Conservation (phyloP, 1,140 invertebrate species). For the Heliothis subflexa region DNA sequence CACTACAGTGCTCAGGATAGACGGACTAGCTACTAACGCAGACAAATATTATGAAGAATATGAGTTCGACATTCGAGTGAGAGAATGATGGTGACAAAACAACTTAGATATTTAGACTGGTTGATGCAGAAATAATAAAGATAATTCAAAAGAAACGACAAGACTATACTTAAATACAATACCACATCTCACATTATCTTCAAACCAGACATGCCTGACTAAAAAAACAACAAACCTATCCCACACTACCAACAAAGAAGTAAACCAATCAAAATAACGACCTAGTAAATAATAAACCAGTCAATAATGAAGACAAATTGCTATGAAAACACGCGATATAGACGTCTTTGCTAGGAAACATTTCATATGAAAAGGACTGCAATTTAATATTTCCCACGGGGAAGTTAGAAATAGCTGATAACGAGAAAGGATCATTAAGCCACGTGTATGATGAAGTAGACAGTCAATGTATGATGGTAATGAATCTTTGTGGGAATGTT, state of each 20-base stretch:
- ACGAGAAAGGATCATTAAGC: not conserved
- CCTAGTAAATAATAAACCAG: not conserved
- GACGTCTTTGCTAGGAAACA: slow-evolving; percentile 26
- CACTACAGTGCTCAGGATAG: too few relatives aligned
- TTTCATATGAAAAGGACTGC: not conserved
- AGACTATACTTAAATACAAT: too few relatives aligned
- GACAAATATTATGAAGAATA: not conserved
- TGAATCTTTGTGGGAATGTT: not conserved
- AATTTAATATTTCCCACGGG: slow-evolving; percentile 7
- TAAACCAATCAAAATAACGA: not conserved
- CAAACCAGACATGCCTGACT: too few relatives aligned
- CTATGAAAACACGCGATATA: slow-evolving; percentile 10
- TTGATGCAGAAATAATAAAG: too few relatives aligned
- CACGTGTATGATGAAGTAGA: not conserved
- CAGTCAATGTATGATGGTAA: not conserved
- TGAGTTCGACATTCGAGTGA: too few relatives aligned
- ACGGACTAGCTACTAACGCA: not conserved
- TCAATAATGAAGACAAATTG: slow-evolving; percentile 34
- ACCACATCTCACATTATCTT: too few relatives aligned
- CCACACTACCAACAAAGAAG: not conserved
- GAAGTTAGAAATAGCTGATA: not conserved
- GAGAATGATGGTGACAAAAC: too few relatives aligned
- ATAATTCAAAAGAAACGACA: too few relatives aligned
- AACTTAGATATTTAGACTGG: too few relatives aligned
- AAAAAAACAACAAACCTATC: too few relatives aligned